Conservation (phyloP, 2,888 invertebrate genomes). For the Sceliomorpha sp. region DNA sequence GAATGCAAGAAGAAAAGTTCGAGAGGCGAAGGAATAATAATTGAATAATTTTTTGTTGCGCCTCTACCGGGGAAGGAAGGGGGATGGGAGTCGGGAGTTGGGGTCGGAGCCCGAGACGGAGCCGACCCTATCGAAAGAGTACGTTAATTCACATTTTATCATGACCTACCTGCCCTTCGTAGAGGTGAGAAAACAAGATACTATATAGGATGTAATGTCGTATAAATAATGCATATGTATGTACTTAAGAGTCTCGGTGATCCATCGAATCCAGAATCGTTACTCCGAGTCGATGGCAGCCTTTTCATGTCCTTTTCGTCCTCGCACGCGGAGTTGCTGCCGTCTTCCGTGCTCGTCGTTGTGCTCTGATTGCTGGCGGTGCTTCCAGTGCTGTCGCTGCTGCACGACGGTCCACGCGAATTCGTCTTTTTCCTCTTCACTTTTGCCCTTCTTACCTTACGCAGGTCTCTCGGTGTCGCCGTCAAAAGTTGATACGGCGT, state of each 20-base stretch:
- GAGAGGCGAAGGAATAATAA: too few relatives aligned
- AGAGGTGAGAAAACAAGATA: too few relatives aligned
- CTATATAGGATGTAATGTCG: too few relatives aligned
- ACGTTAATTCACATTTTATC: too few relatives aligned
- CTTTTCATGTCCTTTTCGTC: conserved; percentile 82
- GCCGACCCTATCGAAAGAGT: too few relatives aligned
- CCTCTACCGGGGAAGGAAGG: too few relatives aligned
- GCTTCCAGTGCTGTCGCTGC: conserved; percentile 76
- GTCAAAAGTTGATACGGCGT: conserved; percentile 75
- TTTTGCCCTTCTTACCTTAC: conserved; percentile 75
- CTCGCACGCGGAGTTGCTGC: conserved; percentile 73
- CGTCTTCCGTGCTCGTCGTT: conserved; percentile 69
- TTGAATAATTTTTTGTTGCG: too few relatives aligned
- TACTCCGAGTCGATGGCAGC: conserved; percentile 88
- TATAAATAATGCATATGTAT: too few relatives aligned
- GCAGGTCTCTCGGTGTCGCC: conserved; percentile 75
- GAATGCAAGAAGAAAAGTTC: too few relatives aligned
- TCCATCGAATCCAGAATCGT: conserved; percentile 90
- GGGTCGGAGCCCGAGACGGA: too few relatives aligned
- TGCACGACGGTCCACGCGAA: conserved; percentile 70
- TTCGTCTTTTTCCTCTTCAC: conserved; percentile 73
- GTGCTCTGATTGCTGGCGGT: conserved; percentile 72
- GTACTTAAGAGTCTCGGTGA: conserved; percentile 79
- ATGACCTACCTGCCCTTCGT: too few relatives aligned
- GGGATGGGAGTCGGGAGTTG: too few relatives aligned